Base-by-base conservation (phyloP, 2,797 vertebrate species). In the Pipistrellus nathusii region DNA sequence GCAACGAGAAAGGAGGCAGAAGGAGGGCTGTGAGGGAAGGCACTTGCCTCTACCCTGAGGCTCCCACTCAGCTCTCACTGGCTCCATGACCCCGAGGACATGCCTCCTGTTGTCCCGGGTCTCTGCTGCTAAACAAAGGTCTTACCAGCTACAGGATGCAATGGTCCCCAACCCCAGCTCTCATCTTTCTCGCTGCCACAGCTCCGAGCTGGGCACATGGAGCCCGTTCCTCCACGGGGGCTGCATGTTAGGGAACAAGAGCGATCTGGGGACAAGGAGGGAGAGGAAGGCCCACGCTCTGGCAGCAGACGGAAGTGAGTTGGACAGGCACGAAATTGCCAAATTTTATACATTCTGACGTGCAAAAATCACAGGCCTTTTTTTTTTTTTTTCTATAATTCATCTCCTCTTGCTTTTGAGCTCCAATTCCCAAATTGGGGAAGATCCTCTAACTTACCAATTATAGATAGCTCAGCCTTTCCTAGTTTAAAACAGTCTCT, bases 371-470 rank as follows among this genome's bases (percentile, higher is more conserved):
- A 57, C 17, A 69, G 78, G 8, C 2, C 23, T 83, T 85, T 80
- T 68, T 80, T 77, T 94, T 83, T 85, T 80, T 68, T 80, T 77
- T 94, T 87, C 89, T 91, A 32, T 86, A 84, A 86, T 81, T 89
- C 85, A 86, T 75, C 64, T 92, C 48, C 20, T 64, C 71, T 86
- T 72, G 71, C 13, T 53, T 57, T 71, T 38, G 46, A 72, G 44
- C 71, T 55, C 6, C 0, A 41, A 38, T 80, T 55, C 59, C 62
- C 76, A 38, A 32, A 9, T 41, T 3, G 0, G 38, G 62, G 35
- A 35, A 88, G 55, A 75, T 11, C 25, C 68, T 64, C 84, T 57
- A 66, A 66, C 51, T 88, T 38, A 5, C 64, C 51, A 75, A 32
- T 89, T 91, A 93, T 78, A 80, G 68, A 51, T 3, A 35, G 12